These are phyloP conservation scores for Pipra filicauda DNA, from an alignment of 2,113 vertebrate genomes.

Conservation along the genomic window DNA sequence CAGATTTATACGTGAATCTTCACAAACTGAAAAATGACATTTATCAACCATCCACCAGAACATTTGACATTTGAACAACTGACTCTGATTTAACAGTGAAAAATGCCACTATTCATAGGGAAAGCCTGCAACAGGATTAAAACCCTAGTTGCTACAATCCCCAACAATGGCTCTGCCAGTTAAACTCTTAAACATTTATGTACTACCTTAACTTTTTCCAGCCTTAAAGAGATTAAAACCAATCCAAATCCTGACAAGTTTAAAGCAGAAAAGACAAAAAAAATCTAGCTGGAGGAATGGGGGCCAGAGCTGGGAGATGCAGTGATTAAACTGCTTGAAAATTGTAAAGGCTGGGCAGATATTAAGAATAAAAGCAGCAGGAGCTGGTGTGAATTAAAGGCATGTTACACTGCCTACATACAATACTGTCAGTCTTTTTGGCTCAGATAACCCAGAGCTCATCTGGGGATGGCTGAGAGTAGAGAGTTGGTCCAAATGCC, in stretches of 20 bases:
- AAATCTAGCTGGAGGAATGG: not conserved
- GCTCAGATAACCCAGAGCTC: not conserved
- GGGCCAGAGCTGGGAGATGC: not conserved
- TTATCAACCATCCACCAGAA: conserved; percentile 24
- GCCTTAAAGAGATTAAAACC: not conserved
- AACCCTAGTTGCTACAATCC: not conserved
- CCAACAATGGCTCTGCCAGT: not conserved
- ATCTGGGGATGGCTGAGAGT: not conserved
- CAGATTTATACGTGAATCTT: not conserved
- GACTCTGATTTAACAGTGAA: conserved; percentile 7
- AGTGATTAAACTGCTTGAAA: not conserved
- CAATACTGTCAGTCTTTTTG: not conserved
- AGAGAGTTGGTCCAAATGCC: not conserved
- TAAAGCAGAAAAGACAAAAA: not conserved
- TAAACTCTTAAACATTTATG: not conserved
- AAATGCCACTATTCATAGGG: not conserved
- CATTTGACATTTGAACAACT: conserved; percentile 31
- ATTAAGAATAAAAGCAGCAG: not conserved
- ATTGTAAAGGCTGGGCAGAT: not conserved
- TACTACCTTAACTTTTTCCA: not conserved
- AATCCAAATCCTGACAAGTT: not conserved
- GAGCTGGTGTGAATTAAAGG: not conserved
- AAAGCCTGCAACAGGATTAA: not conserved
- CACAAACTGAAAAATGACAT: conserved; percentile 23
- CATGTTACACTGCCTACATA: not conserved